These are phyloP conservation scores for Aethina tumida DNA, from an alignment of 1,140 invertebrate genomes.

Conservation along the genomic window DNA sequence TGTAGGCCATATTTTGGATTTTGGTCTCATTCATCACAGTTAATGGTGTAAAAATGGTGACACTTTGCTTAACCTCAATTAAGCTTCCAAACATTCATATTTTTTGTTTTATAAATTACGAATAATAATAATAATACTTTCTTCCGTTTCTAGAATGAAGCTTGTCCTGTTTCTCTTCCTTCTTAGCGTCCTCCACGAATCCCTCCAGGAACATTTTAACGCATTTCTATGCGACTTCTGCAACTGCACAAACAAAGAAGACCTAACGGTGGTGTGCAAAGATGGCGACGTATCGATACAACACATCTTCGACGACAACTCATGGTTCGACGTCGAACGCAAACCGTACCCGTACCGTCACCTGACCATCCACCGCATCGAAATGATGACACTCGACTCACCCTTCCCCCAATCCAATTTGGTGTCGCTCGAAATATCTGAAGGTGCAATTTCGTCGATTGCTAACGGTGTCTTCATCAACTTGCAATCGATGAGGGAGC, in stretches of 20 bases:
- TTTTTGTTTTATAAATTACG: no score
- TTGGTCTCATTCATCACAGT: no score
- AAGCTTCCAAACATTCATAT: no score
- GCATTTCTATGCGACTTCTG: constrained; percentile 10
- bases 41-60: no score
- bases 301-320: constrained; percentile 8
- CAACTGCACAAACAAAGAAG: constrained; percentile 8
- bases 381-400: constrained; percentile 18
- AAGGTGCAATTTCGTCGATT: constrained; percentile 48
- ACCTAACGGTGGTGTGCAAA: constrained; percentile 14
- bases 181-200: no score
- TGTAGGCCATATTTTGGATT: no score
- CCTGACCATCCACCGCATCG: constrained; percentile 15
- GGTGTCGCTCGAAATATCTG: constrained; percentile 18
- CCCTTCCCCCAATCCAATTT: constrained; percentile 20
- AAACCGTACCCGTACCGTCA: constrained; percentile 14
- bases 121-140: no score
- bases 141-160: no score
- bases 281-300: constrained; percentile 8
- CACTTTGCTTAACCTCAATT: no score
- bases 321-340: constrained; percentile 13
- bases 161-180: no score
- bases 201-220: no score
- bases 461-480: constrained; percentile 49
- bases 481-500: constrained; percentile 45